Base-by-base conservation (phyloP, 2,888 invertebrate genomes). In the Anticlea derivata region DNA sequence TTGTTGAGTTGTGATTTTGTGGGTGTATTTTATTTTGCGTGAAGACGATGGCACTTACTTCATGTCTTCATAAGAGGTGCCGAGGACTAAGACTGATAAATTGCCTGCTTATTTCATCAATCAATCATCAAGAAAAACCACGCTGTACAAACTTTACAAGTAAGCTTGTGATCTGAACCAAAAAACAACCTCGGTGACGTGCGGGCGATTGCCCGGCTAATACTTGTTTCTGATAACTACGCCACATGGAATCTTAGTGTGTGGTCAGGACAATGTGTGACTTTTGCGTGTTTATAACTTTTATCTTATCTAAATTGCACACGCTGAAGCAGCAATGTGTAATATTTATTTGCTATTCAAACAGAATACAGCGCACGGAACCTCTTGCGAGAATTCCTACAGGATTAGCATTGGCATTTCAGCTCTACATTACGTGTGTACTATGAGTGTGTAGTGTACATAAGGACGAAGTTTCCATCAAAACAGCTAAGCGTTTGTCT, bases 391-490 rank as follows among this genome's bases (percentile, higher is more conserved):
- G 20, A 23, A 45, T 31, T 24, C 23, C 27, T 13, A 1, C 8
- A 24, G n/a, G 22, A 39, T 50, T 34, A 39, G 5, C 38, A 31
- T 27, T 26, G 20, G 31, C 22, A 44, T 35, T 41, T 35, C n/a
- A 29, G 33, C 20, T 39, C 20, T 13, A 27, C 12, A 44, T 27
- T 29, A 13, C 24, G 11, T 45, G 22, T 33, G 38, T n/a, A n/a
- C n/a, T n/a, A n/a, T n/a, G n/a, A n/a, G n/a, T n/a, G n/a, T 12
- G n/a, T 6, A 7, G 10, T 29, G 8, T 34, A 8, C 10, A 33
- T 51, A 54, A 41, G 27, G 40, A 24, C 38, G 30, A 53, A 41
- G 26, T 39, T 49, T 34, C 35, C n/a, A 34, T 41, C 41, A 37
- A 44, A 39, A 31, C 30, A 48, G 40, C 17, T 41, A 26, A 44